Evolutionary conservation across 1,140 invertebrate species (phyloP).

Genomic region (Bradysia coprophila): DNA sequence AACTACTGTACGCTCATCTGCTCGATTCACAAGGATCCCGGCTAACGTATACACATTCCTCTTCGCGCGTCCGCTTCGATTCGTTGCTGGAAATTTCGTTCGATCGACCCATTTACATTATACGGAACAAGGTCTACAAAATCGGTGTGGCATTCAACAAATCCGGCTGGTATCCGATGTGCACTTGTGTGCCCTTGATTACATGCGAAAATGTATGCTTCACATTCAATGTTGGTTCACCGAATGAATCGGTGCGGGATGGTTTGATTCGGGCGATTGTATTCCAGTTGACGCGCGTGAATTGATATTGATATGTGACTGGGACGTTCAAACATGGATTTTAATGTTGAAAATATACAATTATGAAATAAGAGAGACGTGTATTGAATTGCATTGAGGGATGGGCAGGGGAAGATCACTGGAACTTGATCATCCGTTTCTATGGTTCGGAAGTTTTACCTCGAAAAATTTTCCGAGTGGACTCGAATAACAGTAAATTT

Average conservation of each 20-base stretch:
- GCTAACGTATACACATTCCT: constrained; percentile 62
- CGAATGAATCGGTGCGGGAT: constrained; percentile 41
- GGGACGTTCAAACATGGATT: too few relatives aligned
- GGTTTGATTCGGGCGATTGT: constrained; percentile 57
- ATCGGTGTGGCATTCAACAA: constrained; percentile 66
- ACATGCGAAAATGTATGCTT: constrained; percentile 46
- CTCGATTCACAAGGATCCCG: constrained; percentile 53
- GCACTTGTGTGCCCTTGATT: constrained; percentile 37
- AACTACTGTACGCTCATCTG: constrained; percentile 60
- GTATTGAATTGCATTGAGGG: too few relatives aligned
- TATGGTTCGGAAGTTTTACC: too few relatives aligned
- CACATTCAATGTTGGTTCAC: constrained; percentile 44
- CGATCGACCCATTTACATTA: constrained; percentile 53
- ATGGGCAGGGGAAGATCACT: too few relatives aligned
- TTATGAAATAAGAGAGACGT: too few relatives aligned
- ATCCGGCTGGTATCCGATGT: constrained; percentile 55
- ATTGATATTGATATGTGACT: too few relatives aligned
- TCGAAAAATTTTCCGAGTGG: too few relatives aligned
- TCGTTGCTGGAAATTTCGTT: constrained; percentile 57
- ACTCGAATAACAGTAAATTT: too few relatives aligned
- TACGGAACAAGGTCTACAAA: constrained; percentile 56
- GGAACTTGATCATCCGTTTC: too few relatives aligned
- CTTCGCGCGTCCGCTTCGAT: constrained; percentile 42
- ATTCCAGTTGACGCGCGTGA: constrained; percentile 32
- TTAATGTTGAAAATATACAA: too few relatives aligned